These are phyloP conservation scores for Aphelenchoides avenae DNA, from an alignment of 1,140 invertebrate genomes.

Conservation along the genomic window DNA sequence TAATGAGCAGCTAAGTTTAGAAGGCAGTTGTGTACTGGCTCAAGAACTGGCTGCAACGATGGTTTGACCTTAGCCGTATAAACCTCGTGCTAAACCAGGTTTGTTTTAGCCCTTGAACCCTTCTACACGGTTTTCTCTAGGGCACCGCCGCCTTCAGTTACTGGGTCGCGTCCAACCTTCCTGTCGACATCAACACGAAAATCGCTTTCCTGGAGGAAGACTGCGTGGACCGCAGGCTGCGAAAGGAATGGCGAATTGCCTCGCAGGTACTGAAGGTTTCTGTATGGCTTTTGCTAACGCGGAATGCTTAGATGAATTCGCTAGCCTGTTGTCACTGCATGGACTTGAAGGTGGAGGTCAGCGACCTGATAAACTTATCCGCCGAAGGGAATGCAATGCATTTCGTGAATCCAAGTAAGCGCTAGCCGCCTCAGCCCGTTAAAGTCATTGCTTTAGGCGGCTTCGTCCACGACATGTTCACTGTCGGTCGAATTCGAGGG, in stretches of 20 bases:
- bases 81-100: slow-evolving; percentile 15
- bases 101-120: neutral
- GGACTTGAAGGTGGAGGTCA: slow-evolving; percentile 9
- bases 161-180: slow-evolving; percentile 15
- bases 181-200: slow-evolving; percentile 16
- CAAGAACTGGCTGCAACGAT: slow-evolving; percentile 12
- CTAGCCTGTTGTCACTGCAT: slow-evolving; percentile 7
- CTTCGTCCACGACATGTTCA: slow-evolving; percentile 19
- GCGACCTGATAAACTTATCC: slow-evolving; percentile 17
- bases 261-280: slow-evolving; percentile 9
- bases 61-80: slow-evolving; percentile 16
- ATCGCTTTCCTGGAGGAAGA: slow-evolving; percentile 11
- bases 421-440: neutral
- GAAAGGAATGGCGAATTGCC: slow-evolving; percentile 17
- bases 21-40: neutral
- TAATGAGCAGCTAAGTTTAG: too few relatives aligned
- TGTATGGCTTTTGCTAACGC: neutral
- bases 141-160: slow-evolving; percentile 10
- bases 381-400: slow-evolving; percentile 19
- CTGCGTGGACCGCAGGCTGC: slow-evolving; percentile 8
- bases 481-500: neutral
- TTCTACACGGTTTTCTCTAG: slow-evolving; percentile 8
- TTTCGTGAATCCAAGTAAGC: slow-evolving; percentile 22
- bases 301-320: slow-evolving; percentile 11
- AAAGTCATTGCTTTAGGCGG: slow-evolving; percentile 1